These are phyloP conservation scores for Xiphophorus couchianus DNA, from an alignment of 2,113 vertebrate genomes.

Conservation along the genomic window DNA sequence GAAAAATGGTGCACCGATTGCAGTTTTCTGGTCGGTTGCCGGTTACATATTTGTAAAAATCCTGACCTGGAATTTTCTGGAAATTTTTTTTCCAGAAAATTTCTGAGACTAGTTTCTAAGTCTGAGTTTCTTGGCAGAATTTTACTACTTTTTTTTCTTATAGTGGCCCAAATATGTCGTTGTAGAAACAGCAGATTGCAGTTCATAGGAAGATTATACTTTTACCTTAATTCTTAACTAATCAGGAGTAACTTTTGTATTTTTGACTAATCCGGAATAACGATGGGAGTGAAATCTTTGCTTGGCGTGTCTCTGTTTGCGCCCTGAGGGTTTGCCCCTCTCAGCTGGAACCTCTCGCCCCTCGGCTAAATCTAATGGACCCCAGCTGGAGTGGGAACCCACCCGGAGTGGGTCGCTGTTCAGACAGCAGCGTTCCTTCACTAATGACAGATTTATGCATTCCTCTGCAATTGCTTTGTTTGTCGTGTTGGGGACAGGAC, in stretches of 20 bases:
- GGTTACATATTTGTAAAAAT: no score
- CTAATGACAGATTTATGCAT: conserved; percentile 1
- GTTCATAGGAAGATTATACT: not conserved
- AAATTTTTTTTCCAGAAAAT: no score
- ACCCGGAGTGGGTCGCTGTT: not conserved
- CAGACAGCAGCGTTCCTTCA: not conserved
- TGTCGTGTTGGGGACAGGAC: not conserved
- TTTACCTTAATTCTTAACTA: not conserved
- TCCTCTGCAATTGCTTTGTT: not conserved
- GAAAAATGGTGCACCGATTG: no score
- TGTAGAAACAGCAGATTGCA: not conserved
- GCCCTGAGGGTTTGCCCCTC: not conserved
- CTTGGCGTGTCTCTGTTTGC: not conserved
- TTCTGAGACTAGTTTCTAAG: no score
- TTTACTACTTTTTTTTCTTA: no score
- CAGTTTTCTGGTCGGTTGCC: no score
- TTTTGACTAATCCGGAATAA: not conserved
- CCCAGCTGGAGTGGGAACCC: not conserved
- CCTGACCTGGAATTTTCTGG: no score
- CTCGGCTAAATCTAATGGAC: not conserved
- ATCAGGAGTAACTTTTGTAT: not conserved
- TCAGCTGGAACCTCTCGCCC: not conserved
- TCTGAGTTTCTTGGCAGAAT: no score
- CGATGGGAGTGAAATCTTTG: not conserved
- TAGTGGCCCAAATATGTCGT: no score